A percentile compares a stretch with the other conserved stretches of the same genome.
Conservation (phyloP, 2,113 vertebrate genomes). For the Bos javanicus region DNA sequence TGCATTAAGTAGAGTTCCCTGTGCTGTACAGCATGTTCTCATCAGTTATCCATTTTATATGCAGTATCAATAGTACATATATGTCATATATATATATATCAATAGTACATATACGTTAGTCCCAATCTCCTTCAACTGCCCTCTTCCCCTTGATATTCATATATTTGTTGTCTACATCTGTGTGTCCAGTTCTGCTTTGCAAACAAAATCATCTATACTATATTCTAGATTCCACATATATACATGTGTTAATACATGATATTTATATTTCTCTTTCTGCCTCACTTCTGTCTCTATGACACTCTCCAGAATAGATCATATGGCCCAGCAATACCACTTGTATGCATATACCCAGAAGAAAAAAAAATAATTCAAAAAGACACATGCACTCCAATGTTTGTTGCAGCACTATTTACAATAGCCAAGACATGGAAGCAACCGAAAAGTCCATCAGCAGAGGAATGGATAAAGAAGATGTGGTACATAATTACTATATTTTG, state of each 20-base stretch:
- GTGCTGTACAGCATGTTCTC: fast-evolving
- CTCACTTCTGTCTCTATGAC: neutral
- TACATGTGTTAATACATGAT: neutral
- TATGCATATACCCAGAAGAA: neutral
- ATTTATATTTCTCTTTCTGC: neutral
- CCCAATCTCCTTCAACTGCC: neutral
- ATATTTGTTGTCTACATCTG: neutral
- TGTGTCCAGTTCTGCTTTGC: neutral
- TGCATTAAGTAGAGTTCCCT: neutral
- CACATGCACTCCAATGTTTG: neutral
- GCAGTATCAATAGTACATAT: neutral
- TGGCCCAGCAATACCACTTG: neutral
- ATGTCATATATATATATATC: neutral
- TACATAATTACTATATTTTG: neutral
- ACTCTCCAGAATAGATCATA: neutral
- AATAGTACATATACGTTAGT: no score
- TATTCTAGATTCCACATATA: neutral
- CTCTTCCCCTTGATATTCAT: neutral
- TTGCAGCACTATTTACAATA: neutral
- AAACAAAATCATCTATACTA: neutral
- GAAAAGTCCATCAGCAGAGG: neutral
- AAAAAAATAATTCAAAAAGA: neutral
- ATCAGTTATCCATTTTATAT: neutral
- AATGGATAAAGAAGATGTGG: neutral
- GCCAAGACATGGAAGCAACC: neutral